These are phyloP conservation scores for Mimas tiliae DNA, from an alignment of 2,888 invertebrate genomes.

Conservation along the genomic window DNA sequence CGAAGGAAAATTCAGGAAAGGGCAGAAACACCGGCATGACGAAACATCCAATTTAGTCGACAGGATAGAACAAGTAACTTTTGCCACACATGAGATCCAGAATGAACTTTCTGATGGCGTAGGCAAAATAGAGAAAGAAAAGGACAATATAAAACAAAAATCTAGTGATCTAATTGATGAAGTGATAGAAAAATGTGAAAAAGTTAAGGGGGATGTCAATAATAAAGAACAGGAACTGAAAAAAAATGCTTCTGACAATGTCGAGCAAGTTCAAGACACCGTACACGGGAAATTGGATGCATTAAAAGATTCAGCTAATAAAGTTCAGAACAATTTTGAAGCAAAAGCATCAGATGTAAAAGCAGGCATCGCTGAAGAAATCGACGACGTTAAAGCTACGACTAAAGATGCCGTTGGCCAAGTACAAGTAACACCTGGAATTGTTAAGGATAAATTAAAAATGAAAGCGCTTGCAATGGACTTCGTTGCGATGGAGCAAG, in stretches of 20 bases:
- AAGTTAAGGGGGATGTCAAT: conserved; percentile 53
- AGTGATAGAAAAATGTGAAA: conserved; percentile 53
- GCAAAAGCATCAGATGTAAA: conserved; percentile 52
- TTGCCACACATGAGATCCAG: conserved; percentile 69
- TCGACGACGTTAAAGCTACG: conserved; percentile 55
- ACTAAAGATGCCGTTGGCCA: conserved; percentile 63
- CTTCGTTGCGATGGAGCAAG: conserved; percentile 69
- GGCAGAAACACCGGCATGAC: conserved; percentile 72
- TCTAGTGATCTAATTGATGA: conserved; percentile 56
- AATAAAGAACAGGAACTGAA: conserved; percentile 55
- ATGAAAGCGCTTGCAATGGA: conserved; percentile 72
- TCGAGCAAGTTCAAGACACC: conserved; percentile 49
- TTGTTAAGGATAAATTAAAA: conserved; percentile 61
- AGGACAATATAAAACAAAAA: conserved; percentile 66
- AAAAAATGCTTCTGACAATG: conserved; percentile 52
- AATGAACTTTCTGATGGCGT: conserved; percentile 62
- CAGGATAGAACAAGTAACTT: conserved; percentile 74
- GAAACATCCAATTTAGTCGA: conserved; percentile 75
- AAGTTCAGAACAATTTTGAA: conserved; percentile 52
- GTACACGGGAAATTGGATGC: conserved; percentile 55
- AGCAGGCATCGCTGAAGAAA: conserved; percentile 50
- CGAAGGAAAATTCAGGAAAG: conserved; percentile 63
- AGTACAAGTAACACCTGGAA: conserved; percentile 60
- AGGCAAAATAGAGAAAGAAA: conserved; percentile 64
- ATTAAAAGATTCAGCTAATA: conserved; percentile 52